These are phyloP conservation scores for Taenioides sp. DNA, from an alignment of 2,797 vertebrate genomes.

Conservation along the genomic window DNA sequence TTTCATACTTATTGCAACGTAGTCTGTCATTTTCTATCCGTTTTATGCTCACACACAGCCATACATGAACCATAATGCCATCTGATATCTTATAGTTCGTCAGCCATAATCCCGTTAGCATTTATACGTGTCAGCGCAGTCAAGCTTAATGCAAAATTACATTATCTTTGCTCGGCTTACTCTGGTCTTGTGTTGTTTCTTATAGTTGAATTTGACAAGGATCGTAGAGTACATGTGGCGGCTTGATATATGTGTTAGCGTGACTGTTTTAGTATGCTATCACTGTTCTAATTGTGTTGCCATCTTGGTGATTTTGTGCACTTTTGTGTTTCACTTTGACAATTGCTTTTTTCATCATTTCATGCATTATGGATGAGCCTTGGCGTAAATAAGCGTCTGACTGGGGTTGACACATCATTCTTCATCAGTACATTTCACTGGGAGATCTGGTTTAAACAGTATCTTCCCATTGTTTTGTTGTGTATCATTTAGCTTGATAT, in stretches of 20 bases:
- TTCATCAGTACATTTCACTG: slow-evolving; percentile 41
- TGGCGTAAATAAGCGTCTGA: slow-evolving; percentile 67
- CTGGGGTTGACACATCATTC: slow-evolving; percentile 41
- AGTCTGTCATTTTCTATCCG: neutral
- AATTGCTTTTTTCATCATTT: slow-evolving; percentile 69
- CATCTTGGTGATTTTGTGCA: slow-evolving; percentile 46
- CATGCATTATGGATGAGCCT: slow-evolving; percentile 68
- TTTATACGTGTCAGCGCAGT: slow-evolving; percentile 11
- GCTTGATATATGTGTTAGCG: neutral
- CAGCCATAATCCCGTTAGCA: neutral
- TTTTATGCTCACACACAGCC: neutral
- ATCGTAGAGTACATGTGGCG: neutral
- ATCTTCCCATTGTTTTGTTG: slow-evolving; percentile 1
- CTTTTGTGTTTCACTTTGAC: slow-evolving; percentile 48
- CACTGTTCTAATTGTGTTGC: slow-evolving; percentile 23
- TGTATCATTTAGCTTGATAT: slow-evolving; percentile 10
- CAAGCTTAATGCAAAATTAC: slow-evolving; percentile 17
- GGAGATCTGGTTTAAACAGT: slow-evolving; percentile 22
- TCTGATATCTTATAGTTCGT: slow-evolving; percentile 3
- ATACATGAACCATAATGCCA: neutral
- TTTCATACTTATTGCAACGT: slow-evolving; percentile 7
- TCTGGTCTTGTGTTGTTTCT: slow-evolving; percentile 22
- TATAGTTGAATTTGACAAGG: neutral
- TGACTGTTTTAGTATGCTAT: neutral
- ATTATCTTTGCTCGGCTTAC: slow-evolving; percentile 14